Evolutionary conservation across 2,888 invertebrate species (phyloP).

Genomic region (Ischnus inquisitorius): DNA sequence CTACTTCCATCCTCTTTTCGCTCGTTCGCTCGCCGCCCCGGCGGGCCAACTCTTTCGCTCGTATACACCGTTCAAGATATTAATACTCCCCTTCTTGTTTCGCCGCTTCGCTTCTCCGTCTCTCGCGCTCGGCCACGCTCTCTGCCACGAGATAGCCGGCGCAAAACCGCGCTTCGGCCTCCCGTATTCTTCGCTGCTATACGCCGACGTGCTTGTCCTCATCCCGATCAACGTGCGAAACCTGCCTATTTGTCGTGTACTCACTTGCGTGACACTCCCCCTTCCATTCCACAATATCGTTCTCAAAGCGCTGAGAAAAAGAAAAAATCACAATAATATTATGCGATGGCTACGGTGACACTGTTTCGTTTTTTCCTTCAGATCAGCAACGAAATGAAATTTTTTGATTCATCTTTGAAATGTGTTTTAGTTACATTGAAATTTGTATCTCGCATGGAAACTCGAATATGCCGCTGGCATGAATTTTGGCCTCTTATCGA

Average conservation of each 20-base stretch:
- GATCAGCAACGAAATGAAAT: no score
- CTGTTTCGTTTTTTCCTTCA: no score
- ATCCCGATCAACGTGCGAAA: slow-evolving; percentile 51
- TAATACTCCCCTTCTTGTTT: slow-evolving; percentile 40
- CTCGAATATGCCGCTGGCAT: neutral
- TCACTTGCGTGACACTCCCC: slow-evolving; percentile 60
- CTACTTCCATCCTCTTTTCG: slow-evolving; percentile 41
- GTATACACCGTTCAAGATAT: neutral
- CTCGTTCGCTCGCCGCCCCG: neutral
- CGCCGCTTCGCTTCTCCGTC: slow-evolving; percentile 33
- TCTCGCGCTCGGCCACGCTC: slow-evolving; percentile 22
- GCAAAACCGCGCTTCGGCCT: slow-evolving; percentile 17
- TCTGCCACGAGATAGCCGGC: slow-evolving; percentile 17
- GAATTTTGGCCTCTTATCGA: no score
- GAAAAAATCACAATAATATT: no score
- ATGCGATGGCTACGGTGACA: no score
- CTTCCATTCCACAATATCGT: neutral
- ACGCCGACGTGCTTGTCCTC: slow-evolving; percentile 51
- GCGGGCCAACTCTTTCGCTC: slow-evolving; percentile 7
- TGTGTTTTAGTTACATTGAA: no score
- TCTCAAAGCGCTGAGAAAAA: no score
- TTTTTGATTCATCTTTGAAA: no score
- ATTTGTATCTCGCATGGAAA: no score
- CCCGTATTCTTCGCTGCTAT: slow-evolving; percentile 15
- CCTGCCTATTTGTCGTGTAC: slow-evolving; percentile 55